Evolutionary conservation across 1,140 invertebrate genomes (phyloP).

Genomic region (Pseudomyrmex dendroicus): DNA sequence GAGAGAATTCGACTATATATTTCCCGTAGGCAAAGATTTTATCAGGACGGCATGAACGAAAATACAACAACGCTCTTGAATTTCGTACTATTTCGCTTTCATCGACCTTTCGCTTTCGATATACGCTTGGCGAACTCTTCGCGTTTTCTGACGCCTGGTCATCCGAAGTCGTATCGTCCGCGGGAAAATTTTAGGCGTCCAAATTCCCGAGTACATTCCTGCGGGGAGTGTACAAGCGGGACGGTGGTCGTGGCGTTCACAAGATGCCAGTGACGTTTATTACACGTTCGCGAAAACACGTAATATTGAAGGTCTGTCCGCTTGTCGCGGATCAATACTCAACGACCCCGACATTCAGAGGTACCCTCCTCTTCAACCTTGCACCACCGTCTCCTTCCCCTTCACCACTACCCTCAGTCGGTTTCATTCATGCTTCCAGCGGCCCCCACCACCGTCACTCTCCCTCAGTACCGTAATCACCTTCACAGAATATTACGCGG

Average conservation of each 20-base stretch:
- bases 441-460: constrained; percentile 57
- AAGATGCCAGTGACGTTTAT: constrained; percentile 76
- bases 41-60: constrained; percentile 13
- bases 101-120: constrained; percentile 70
- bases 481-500: no score
- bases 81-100: constrained; percentile 39
- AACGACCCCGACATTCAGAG: constrained; percentile 85
- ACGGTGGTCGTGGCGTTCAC: constrained; percentile 22
- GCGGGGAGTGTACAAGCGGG: background rate
- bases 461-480: constrained; percentile 67
- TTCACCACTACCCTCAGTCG: constrained; percentile 66
- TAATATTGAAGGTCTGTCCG: constrained; percentile 81
- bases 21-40: background rate
- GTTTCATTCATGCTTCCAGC: constrained; percentile 83
- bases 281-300: constrained; percentile 76
- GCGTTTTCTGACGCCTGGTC: constrained; percentile 61
- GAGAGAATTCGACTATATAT: background rate
- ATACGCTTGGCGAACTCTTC: constrained; percentile 63
- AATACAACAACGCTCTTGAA: background rate
- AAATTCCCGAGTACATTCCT: background rate
- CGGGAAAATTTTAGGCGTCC: constrained; percentile 29
- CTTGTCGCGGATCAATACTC: constrained; percentile 83
- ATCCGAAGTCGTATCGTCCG: constrained; percentile 46
- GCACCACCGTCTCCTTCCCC: constrained; percentile 53
- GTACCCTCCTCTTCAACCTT: constrained; percentile 69